These are phyloP conservation scores for Andrena hattorfiana DNA, from an alignment of 2,888 invertebrate species.

Conservation along the genomic window DNA sequence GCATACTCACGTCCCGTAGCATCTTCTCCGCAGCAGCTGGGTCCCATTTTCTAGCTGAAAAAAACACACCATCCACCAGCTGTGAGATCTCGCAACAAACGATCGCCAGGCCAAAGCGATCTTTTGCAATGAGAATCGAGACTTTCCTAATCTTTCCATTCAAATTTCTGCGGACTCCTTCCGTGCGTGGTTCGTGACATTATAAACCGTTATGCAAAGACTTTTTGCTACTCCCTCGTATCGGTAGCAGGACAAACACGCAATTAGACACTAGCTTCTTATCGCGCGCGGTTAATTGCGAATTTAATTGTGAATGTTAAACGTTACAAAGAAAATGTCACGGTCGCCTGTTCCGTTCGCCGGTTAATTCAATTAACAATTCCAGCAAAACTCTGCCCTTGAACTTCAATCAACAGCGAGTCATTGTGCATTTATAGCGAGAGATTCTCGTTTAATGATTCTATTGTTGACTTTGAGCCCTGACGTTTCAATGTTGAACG, in stretches of 20 bases:
- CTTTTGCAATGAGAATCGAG: too few relatives aligned
- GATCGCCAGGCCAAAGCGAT: not conserved
- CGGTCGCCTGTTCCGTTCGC: not conserved
- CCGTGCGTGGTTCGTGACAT: not conserved
- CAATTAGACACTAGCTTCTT: not conserved
- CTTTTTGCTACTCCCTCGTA: not conserved
- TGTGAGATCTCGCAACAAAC: not conserved
- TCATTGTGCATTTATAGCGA: not conserved
- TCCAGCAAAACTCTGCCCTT: not conserved
- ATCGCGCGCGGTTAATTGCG: not conserved
- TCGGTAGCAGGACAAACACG: not conserved
- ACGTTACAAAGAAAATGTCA: not conserved
- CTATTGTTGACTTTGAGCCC: not conserved
- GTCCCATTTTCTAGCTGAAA: constrained; percentile 94
- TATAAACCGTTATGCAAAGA: not conserved
- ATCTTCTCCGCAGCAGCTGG: constrained; percentile 95
- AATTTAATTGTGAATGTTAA: not conserved
- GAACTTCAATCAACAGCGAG: not conserved
- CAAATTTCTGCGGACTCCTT: too few relatives aligned
- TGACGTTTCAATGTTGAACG: not conserved
- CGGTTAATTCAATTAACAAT: not conserved
- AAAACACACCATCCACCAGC: constrained; percentile 21
- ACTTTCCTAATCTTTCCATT: not conserved
- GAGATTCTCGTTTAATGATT: not conserved
- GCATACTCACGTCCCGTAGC: constrained; percentile 92